Evolutionary conservation across 1,140 invertebrate species (phyloP).

Genomic region (Habropoda laboriosa): DNA sequence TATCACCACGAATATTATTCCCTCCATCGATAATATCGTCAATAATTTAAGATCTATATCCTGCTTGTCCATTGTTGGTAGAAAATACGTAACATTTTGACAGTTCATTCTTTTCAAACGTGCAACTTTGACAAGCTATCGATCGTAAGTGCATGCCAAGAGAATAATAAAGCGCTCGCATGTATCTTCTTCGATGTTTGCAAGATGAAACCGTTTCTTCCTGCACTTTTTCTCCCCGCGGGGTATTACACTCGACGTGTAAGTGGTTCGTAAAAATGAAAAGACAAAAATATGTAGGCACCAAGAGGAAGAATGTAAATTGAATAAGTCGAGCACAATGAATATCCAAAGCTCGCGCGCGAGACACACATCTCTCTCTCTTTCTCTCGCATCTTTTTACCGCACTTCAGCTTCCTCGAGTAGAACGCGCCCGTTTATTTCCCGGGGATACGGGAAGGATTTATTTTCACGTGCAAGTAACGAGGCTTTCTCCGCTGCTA

Average conservation of each 20-base stretch:
- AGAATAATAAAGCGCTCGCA: background rate
- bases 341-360: slow-evolving; percentile 31
- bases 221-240: background rate
- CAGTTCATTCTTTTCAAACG: background rate
- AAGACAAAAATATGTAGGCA: background rate
- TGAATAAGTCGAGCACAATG: slow-evolving; percentile 42
- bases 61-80: no score
- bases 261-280: background rate
- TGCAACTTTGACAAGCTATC: background rate
- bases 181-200: background rate
- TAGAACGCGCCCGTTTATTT: slow-evolving; percentile 23
- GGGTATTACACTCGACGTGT: background rate
- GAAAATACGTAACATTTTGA: background rate
- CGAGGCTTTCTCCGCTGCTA: background rate
- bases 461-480: slow-evolving; percentile 13
- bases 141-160: background rate
- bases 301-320: slow-evolving; percentile 25
- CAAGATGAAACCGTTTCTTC: background rate
- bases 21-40: no score
- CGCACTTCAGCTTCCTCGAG: background rate
- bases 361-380: no score
- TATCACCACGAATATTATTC: no score
- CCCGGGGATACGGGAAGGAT: background rate
- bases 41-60: no score
- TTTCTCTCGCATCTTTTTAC: slow-evolving; percentile 13